phyloP scores from a whole-genome alignment of 37 sponge, comb jelly and placozoan genomes.

The Lycopodina hypogea region DNA sequence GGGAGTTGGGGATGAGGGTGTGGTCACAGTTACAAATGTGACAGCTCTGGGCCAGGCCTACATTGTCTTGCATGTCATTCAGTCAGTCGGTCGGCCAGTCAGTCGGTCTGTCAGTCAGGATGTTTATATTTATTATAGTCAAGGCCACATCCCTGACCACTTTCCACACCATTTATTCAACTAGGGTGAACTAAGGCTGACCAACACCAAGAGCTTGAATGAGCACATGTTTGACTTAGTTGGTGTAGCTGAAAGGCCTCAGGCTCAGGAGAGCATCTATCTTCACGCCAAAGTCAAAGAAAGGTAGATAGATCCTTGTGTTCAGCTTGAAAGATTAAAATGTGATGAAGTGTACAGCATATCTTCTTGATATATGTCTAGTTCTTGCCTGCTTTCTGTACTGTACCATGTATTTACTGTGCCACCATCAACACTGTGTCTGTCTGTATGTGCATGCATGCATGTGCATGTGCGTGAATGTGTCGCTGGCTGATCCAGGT shows the following conservation, averaged over 20 bases:
- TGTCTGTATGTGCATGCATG: too few species aligned
- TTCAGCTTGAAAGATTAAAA: not conserved
- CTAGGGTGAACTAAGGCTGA: slow-evolving; percentile 64
- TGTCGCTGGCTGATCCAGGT: not conserved
- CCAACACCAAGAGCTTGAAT: slow-evolving; percentile 53
- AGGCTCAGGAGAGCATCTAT: slow-evolving; percentile 66
- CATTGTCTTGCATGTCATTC: too few species aligned
- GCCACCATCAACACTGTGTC: too few species aligned
- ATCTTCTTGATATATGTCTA: not conserved
- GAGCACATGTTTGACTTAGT: slow-evolving; percentile 64
- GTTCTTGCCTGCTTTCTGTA: too few species aligned
- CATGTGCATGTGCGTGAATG: too few species aligned
- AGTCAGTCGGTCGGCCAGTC: too few species aligned
- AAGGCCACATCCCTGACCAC: not conserved
- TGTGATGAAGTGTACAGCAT: not conserved
- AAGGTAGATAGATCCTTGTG: slow-evolving; percentile 48
- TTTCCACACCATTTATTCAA: not conserved
- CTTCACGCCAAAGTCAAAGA: slow-evolving; percentile 61
- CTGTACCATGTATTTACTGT: too few species aligned
- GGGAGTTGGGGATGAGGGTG: too few species aligned
- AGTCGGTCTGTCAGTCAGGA: too few species aligned
- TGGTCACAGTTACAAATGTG: too few species aligned
- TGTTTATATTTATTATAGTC: too few species aligned
- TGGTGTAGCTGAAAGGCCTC: slow-evolving; percentile 68
- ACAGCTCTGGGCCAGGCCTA: too few species aligned